Percentiles rank a stretch among this genome's conserved stretches.
Evolutionary conservation across 2,113 vertebrate genomes (phyloP).

Genomic region (Podilymbus podiceps): DNA sequence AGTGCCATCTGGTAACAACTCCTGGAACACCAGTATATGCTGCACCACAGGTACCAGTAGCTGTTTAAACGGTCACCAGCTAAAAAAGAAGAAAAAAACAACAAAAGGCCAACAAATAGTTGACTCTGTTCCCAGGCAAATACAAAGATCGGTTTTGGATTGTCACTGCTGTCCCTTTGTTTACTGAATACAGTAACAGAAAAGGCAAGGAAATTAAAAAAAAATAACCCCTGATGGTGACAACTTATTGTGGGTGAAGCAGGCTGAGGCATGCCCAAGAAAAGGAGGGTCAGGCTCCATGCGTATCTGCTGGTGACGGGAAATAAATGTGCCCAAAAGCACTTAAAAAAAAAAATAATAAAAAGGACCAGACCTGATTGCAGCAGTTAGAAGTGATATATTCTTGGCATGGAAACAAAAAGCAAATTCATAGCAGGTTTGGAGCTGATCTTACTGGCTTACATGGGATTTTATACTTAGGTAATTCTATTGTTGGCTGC

Average conservation of each 20-base stretch:
- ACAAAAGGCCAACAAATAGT: conserved; percentile 37
- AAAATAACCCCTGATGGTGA: neutral
- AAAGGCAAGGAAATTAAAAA: neutral
- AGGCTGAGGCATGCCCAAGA: conserved; percentile 57
- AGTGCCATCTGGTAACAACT: neutral
- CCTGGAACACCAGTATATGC: neutral
- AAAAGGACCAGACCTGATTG: conserved; percentile 14
- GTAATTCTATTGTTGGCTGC: conserved; percentile 58
- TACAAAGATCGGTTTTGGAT: neutral
- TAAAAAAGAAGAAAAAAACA: neutral
- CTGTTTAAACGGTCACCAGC: neutral
- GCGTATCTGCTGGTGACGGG: neutral
- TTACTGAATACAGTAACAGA: conserved; percentile 1
- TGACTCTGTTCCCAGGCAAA: conserved; percentile 44
- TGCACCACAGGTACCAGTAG: neutral
- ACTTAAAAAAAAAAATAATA: conserved; percentile 31
- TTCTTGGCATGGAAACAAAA: conserved; percentile 55
- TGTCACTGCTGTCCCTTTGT: conserved; percentile 13
- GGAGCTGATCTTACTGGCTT: conserved; percentile 59
- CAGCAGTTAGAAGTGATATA: conserved; percentile 52
- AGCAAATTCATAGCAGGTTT: conserved; percentile 48
- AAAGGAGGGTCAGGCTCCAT: neutral
- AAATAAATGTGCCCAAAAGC: conserved; percentile 46
- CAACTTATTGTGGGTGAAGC: neutral
- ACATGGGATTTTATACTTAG: conserved; percentile 51